Conservation (phyloP, 1,140 invertebrate species). For the Drosophila pectinifera region DNA sequence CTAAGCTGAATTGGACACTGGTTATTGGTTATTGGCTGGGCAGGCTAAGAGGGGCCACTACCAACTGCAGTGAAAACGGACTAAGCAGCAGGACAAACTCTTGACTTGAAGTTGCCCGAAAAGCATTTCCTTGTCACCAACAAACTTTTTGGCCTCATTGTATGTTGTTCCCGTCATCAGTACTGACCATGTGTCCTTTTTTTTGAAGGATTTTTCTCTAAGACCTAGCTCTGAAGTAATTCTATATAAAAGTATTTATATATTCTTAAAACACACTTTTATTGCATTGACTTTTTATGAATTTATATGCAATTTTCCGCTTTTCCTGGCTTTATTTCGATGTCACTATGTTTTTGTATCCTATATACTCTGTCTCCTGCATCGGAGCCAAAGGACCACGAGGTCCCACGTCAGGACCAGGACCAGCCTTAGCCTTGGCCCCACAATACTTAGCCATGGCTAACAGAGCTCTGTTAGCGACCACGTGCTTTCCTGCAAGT, state of each 20-base stretch:
- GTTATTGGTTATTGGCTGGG: slow-evolving; percentile 15
- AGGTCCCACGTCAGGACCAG: slow-evolving; percentile 27
- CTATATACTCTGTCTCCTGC: background rate
- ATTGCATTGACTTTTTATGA: too few species aligned
- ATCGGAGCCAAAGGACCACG: slow-evolving; percentile 3
- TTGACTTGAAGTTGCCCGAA: slow-evolving; percentile 66
- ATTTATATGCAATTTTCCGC: too few species aligned
- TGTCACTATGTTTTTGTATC: background rate
- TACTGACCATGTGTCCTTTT: too few species aligned
- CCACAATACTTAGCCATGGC: slow-evolving; percentile 10
- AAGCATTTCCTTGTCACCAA: slow-evolving; percentile 76
- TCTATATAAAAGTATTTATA: too few species aligned
- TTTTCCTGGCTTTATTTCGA: too few species aligned
- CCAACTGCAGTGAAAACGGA: slow-evolving; percentile 46
- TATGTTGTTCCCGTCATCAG: slow-evolving; percentile 18
- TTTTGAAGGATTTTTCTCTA: background rate
- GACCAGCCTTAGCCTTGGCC: slow-evolving; percentile 72
- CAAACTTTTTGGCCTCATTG: slow-evolving; percentile 52
- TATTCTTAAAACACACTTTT: too few species aligned
- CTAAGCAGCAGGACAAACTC: slow-evolving; percentile 37
- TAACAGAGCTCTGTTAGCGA: slow-evolving; percentile 48
- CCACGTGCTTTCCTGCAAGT: slow-evolving; percentile 69
- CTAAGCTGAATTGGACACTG: slow-evolving; percentile 42
- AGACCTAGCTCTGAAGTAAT: too few species aligned
- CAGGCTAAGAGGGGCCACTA: slow-evolving; percentile 4